A percentile compares a stretch with the other conserved stretches of the same genome.
Evolutionary conservation across 1,140 invertebrate species (phyloP).

Genomic region (Drosophila tropicalis): DNA sequence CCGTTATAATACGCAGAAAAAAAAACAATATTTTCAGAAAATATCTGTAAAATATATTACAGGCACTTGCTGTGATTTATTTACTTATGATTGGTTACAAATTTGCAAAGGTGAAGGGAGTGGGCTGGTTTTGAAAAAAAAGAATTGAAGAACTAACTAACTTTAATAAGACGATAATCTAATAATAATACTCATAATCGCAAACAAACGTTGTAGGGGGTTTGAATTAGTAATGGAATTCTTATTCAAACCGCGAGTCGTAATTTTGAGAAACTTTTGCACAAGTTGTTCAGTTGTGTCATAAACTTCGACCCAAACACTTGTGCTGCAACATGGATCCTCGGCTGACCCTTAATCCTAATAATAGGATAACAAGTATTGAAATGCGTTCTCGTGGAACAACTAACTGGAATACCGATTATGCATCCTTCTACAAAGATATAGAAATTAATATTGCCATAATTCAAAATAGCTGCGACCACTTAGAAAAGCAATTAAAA

Average conservation of each 20-base stretch:
- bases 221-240: background rate
- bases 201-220: too few species aligned
- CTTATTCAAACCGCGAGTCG: background rate
- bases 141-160: too few species aligned
- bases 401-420: background rate
- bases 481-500: background rate
- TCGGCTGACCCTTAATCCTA: background rate
- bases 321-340: background rate
- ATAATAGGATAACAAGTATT: background rate
- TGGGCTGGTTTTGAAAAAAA: too few species aligned
- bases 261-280: background rate
- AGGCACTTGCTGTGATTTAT: too few species aligned
- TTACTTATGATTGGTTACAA: too few species aligned
- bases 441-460: background rate
- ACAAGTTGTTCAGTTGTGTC: background rate
- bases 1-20: too few species aligned
- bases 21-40: too few species aligned
- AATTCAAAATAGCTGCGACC: background rate
- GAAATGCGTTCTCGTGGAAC: background rate
- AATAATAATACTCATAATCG: too few species aligned
- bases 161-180: too few species aligned
- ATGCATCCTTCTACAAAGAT: background rate
- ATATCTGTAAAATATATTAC: too few species aligned
- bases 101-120: too few species aligned
- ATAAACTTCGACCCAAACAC: background rate